A percentile compares a stretch with the other conserved stretches of the same genome.
Conservation (phyloP, 2,888 invertebrate genomes). For the Acleris laterana region DNA sequence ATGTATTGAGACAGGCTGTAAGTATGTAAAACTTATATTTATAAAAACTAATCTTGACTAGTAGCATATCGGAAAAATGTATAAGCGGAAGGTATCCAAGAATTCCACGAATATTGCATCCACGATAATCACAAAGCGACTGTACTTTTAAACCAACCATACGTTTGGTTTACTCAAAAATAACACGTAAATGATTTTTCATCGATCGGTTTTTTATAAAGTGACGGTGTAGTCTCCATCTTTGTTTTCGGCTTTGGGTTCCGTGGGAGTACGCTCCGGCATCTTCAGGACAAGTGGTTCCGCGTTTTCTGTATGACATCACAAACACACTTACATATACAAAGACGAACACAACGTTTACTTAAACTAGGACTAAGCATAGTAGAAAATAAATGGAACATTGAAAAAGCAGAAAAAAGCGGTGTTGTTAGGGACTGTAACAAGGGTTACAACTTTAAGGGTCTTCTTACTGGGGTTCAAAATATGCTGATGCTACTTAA, state of each 20-base stretch:
- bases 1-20: no score
- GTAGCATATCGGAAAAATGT: conserved; percentile 35
- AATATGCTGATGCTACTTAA: no score
- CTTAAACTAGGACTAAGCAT: no score
- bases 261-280: conserved; percentile 61
- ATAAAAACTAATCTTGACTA: conserved; percentile 30
- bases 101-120: neutral
- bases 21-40: neutral
- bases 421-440: no score
- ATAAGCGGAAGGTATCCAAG: conserved; percentile 7
- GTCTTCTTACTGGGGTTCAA: no score
- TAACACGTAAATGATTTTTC: neutral
- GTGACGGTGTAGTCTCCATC: conserved; percentile 79
- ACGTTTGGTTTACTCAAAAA: neutral
- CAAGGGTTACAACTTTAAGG: no score
- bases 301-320: conserved; percentile 75
- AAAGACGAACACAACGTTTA: conserved; percentile 37
- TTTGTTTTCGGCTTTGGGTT: conserved; percentile 69
- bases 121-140: no score
- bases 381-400: neutral
- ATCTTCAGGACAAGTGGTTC: conserved; percentile 72
- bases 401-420: conserved; percentile 1
- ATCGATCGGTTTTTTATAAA: conserved; percentile 49
- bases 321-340: conserved; percentile 59
- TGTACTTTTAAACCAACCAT: neutral